These are phyloP conservation scores for Hylaeus volcanicus DNA, from an alignment of 1,140 invertebrate genomes.

Conservation along the genomic window DNA sequence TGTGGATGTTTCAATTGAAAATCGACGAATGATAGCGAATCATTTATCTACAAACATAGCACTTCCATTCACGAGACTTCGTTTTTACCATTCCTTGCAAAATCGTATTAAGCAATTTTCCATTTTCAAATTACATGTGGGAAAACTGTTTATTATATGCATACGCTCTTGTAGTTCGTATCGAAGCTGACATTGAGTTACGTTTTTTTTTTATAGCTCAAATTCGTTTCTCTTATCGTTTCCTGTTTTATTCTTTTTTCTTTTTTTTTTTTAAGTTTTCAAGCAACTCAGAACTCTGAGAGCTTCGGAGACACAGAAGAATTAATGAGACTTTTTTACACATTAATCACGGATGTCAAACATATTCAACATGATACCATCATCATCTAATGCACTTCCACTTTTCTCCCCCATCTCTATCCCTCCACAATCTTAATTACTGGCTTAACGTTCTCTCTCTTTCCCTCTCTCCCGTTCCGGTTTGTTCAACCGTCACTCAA, in stretches of 20 bases:
- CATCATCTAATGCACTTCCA: conserved; percentile 66
- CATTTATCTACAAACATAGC: conserved; percentile 38
- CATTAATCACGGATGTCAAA: conserved; percentile 52
- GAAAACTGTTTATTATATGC: conserved; percentile 49
- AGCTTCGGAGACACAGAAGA: conserved; percentile 58
- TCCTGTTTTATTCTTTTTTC: conserved; percentile 2
- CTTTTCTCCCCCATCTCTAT: conserved; percentile 8
- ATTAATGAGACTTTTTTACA: conserved; percentile 44
- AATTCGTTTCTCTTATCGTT: background rate
- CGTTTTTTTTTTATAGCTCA: conserved; percentile 34
- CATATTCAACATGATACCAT: conserved; percentile 57
- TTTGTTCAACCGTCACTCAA: conserved; percentile 61
- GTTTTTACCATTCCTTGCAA: conserved; percentile 13
- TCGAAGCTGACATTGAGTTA: conserved; percentile 55
- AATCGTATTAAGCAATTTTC: background rate
- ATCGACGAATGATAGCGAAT: conserved; percentile 35
- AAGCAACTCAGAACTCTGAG: conserved; percentile 50
- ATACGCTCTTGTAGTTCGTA: conserved; percentile 46
- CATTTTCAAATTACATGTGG: conserved; percentile 22
- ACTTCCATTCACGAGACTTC: conserved; percentile 31
- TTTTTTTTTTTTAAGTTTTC: background rate
- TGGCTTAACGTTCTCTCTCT: conserved; percentile 2
- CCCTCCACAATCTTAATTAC: conserved; percentile 35
- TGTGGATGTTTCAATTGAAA: conserved; percentile 12
- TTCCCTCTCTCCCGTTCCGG: conserved; percentile 34